Conservation (phyloP, 2,888 invertebrate species). For the Tachystola acroxantha region DNA sequence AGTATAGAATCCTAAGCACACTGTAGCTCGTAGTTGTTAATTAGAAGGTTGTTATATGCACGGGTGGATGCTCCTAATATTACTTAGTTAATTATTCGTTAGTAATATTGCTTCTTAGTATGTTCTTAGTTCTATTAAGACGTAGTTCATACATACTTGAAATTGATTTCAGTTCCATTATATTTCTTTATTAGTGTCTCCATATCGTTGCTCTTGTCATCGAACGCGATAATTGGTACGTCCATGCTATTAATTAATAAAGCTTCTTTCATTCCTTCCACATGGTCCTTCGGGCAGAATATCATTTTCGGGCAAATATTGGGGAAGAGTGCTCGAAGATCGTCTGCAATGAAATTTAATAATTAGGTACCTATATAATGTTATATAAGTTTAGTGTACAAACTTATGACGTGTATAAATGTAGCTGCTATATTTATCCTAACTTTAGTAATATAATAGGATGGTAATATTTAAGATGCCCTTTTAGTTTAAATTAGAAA, state of each 20-base stretch:
- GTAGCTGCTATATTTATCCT: too few relatives aligned
- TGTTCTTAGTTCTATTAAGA: too few relatives aligned
- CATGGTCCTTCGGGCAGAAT: slow-evolving; percentile 10
- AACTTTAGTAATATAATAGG: too few relatives aligned
- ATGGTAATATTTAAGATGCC: too few relatives aligned
- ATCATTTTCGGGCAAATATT: slow-evolving; percentile 12
- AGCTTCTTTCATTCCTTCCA: slow-evolving; percentile 7
- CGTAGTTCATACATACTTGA: slow-evolving; percentile 8
- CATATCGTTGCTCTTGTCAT: slow-evolving; percentile 10
- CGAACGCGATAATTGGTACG: slow-evolving; percentile 10
- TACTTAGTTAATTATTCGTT: too few relatives aligned
- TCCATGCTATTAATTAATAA: slow-evolving; percentile 4
- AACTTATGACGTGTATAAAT: not conserved
- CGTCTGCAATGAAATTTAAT: slow-evolving; percentile 15
- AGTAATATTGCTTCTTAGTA: too few relatives aligned
- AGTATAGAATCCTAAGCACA: too few relatives aligned
- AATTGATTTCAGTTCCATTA: slow-evolving; percentile 14
- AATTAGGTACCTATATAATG: too few relatives aligned
- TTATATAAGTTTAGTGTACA: not conserved
- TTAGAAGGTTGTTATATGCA: too few relatives aligned
- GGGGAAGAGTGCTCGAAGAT: slow-evolving; percentile 7
- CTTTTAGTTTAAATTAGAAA: too few relatives aligned
- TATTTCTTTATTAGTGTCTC: slow-evolving; percentile 10
- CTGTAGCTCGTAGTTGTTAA: too few relatives aligned
- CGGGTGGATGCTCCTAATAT: too few relatives aligned